phyloP scores from a whole-genome alignment of 1,140 invertebrate species.

The Episyrphus balteatus region DNA sequence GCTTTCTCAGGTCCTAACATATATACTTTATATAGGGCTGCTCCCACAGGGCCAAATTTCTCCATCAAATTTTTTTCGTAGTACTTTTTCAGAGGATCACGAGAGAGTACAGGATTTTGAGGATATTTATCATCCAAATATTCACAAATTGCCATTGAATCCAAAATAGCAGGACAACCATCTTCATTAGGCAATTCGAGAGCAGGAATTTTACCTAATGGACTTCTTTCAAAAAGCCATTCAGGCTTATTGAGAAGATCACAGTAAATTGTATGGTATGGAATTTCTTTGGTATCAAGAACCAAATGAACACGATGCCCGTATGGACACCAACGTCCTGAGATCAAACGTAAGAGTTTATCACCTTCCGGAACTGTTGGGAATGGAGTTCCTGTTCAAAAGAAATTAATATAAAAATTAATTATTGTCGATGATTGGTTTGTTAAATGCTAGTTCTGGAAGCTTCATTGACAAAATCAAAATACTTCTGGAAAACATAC shows the following conservation, averaged over 20 bases:
- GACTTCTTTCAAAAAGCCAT: slow-evolving; percentile 58
- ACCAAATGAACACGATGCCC: slow-evolving; percentile 74
- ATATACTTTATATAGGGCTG: slow-evolving; percentile 11
- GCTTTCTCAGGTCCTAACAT: not conserved
- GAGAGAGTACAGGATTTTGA: slow-evolving; percentile 51
- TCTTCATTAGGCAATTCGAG: slow-evolving; percentile 56
- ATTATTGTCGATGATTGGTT: no score
- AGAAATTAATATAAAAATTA: no score
- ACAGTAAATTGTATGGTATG: slow-evolving; percentile 70
- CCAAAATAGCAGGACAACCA: slow-evolving; percentile 47
- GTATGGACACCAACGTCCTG: slow-evolving; percentile 82
- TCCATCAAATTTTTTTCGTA: slow-evolving; percentile 68
- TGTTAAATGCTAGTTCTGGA: no score
- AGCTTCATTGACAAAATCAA: no score
- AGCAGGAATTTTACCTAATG: slow-evolving; percentile 65
- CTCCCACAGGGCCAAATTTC: slow-evolving; percentile 38
- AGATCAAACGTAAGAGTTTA: slow-evolving; percentile 67
- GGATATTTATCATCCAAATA: slow-evolving; percentile 73
- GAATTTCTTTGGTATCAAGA: slow-evolving; percentile 68
- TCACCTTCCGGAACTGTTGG: slow-evolving; percentile 15
- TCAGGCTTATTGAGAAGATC: slow-evolving; percentile 74
- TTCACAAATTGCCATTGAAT: slow-evolving; percentile 70
- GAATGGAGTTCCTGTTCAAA: no score
- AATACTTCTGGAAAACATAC: no score
- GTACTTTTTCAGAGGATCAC: slow-evolving; percentile 60